Evolutionary conservation across 2,888 invertebrate genomes (phyloP), one percentile per base, ranked within the genome.

Genomic region (Caenorhabditis afra): DNA sequence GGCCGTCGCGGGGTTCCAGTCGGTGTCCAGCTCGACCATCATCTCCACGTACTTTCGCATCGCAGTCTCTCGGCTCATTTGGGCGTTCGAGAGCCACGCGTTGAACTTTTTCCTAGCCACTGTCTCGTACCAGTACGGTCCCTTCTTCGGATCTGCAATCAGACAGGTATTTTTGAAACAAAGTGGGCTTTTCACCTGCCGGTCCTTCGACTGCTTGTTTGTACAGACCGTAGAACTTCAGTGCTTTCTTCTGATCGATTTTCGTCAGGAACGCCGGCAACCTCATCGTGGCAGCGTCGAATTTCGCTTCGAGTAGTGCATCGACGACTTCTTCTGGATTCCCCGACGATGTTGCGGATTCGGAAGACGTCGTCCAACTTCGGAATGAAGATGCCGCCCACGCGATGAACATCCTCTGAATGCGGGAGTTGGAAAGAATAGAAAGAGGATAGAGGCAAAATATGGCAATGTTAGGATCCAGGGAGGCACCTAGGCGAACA

Each of bases 161-260:
- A 3, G 39, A 1, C n/a, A n/a, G n/a, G n/a, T n/a, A n/a, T n/a
- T n/a, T n/a, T n/a, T n/a, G n/a, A n/a, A n/a, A n/a, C n/a, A n/a
- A n/a, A n/a, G n/a, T n/a, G n/a, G n/a, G 22, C 4, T 12, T 41
- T 39, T 53, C 35, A 84, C 83, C 77, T 23, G 85, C 75, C 1
- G 94, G 93, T 0, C 98, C 98, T 88, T 94, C 94, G 0, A 95
- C 95, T 0, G 96, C 97, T 92, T 97, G 97, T 91, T 98, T 98
- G 92, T 93, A 98, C 90, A 94, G 95, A 12, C 94, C 94, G 92
- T 98, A 98, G 91, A 98, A 97, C 81, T 94, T 93, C 58, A 98
- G 93, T 94, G 95, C 62, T 2, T 35, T 47, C 37, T 62, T 65
- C 18, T 71, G 57, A 35, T 57, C 59, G 20, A 83, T 20, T n/a